Base-by-base conservation (phyloP, 2,797 vertebrate species). In the Semaprochilodus insignis region DNA sequence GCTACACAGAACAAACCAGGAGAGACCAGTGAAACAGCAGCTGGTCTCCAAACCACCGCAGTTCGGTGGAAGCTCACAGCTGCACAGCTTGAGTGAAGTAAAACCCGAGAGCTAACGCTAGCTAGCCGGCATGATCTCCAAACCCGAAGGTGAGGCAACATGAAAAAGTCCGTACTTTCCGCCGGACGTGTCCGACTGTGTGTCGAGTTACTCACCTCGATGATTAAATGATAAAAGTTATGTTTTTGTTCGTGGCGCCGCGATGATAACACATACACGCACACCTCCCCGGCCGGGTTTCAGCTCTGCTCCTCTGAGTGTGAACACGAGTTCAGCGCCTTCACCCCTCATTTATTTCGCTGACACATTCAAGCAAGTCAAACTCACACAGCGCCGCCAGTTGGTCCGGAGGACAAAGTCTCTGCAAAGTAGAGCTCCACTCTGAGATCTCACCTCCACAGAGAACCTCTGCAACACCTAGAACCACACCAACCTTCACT, bases 261-360 rank as follows among this genome's bases (percentile, higher is more conserved):
- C 16, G 17, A 21, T 21, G 65, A 67, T 14, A 40, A 36, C 36
- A 69, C 67, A 51, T 3, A 15, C 3, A 63, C 59, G 15, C 60
- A 27, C 63, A 21, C 4, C 48, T 54, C 48, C 27, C 70, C 7
- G 23, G 48, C 14, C 25, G 0, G 25, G 2, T 73, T 3, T 19
- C 14, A 44, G 25, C 16, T 2, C 7, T 0, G 23, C 23, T 54
- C 27, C 70, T 54, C 71, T 16, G 48, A 55, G 52, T 17, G 44
- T 34, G 44, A 21, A 66, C 77, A 79, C 77, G 77, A 40, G 69
- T 70, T 70, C 77, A 70, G 77, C 77, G 77, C 77, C 77, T 70
- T 70, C 25, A 16, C 31, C 34, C 54, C 59, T 57, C 66, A 21
- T 69, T 69, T 69, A 70, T 40, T 66, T 23, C 51, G 17, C 31